Base-by-base conservation (phyloP, 1,140 invertebrate genomes). In the Cataglyphis hispanica region DNA sequence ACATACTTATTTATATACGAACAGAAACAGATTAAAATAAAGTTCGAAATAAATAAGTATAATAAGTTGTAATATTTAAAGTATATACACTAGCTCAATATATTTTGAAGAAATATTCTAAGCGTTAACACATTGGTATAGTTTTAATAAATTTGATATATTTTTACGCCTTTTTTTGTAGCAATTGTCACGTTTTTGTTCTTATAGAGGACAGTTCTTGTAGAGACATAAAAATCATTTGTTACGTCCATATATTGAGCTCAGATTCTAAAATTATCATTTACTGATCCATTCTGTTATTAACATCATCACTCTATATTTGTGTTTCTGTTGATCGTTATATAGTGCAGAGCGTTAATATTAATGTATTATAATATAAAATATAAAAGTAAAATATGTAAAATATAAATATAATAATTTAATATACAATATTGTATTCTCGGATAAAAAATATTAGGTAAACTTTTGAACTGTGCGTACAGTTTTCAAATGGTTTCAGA, bases 401-500 rank as follows among this genome's bases (percentile, higher is more conserved):
- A 60, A 66, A 34, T 46, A 66, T 13, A 22, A 19, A 43, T 31
- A 19, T n/a, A 31, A 11, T 61, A 46, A 76, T 43, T 22, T 61
- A 43, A 74, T 25, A 70, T 31, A 50, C 8, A 11, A 63, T 10
- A 8, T 37, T 34, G n/a, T n/a, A 5, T 27, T 56, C n/a, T 67
- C 16, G 16, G 16, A 4, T 37, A 67, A 19, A 19, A 16, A 81
- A 37, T 43, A 70, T 81, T 72, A 31, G 50, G 10, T 53, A 66
- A 81, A 46, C 46, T 43, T 74, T n/a, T 40, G 46, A 60, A 61
- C 8, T 61, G 22, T 43, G 67, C 53, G 78, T 13, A 11, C 53
- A 60, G 22, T 16, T 64, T 50, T 64, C 8, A 16, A 50, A 56
- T 34, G 60, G 2, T 70, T 31, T 13, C 25, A 50, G 46, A 50